Evolutionary conservation across 2,888 invertebrate genomes (phyloP).

Genomic region (Andrena trimmerana): DNA sequence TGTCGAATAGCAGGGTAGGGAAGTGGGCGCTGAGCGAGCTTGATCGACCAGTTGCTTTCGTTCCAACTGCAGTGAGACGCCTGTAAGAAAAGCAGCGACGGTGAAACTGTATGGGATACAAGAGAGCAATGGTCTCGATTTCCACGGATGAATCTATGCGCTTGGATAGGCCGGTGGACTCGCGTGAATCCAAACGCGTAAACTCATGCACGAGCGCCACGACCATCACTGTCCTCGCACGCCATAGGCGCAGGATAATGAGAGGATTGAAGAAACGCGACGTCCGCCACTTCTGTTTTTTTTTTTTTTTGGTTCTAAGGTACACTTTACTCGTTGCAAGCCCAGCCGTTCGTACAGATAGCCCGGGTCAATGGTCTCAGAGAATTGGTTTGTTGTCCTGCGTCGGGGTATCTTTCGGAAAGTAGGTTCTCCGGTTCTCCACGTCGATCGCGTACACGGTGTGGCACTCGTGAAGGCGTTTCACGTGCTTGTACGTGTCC

Average conservation of each 20-base stretch:
- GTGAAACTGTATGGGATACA: background rate
- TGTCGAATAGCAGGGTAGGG: too few relatives aligned
- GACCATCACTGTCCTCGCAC: background rate
- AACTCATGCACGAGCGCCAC: background rate
- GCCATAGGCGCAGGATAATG: background rate
- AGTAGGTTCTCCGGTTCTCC: conserved; percentile 36
- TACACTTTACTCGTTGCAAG: conserved; percentile 20
- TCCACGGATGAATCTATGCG: background rate
- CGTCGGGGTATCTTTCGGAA: conserved; percentile 32
- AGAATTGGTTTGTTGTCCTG: conserved; percentile 14
- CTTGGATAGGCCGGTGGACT: background rate
- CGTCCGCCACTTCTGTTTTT: background rate
- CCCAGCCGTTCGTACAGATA: background rate
- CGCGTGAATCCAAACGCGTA: background rate
- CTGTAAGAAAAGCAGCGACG: background rate
- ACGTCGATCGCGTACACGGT: conserved; percentile 70
- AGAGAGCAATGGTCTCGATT: background rate
- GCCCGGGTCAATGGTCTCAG: background rate
- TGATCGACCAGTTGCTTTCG: background rate
- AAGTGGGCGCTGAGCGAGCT: too few relatives aligned
- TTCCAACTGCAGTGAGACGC: background rate
- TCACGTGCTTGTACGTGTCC: conserved; percentile 78
- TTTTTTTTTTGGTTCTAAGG: background rate
- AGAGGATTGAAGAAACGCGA: background rate
- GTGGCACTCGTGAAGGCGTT: conserved; percentile 69